Evolutionary conservation across 2,113 vertebrate species (phyloP).

Genomic region (Myrmophylax atrothorax): DNA sequence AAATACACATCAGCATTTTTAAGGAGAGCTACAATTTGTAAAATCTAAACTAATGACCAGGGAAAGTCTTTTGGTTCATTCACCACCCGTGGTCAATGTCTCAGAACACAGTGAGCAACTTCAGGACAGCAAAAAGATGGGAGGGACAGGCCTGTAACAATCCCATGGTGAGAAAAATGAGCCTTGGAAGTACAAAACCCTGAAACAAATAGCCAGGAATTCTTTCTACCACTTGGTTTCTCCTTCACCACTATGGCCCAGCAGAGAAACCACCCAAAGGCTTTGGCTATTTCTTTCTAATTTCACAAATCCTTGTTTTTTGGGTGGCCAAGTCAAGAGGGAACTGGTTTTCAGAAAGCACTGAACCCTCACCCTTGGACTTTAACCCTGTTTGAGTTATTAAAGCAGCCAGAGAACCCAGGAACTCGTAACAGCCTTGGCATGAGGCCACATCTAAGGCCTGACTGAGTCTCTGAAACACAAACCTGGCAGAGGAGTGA

Average conservation of each 20-base stretch:
- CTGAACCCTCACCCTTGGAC: background rate
- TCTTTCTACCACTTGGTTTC: background rate
- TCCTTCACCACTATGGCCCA: background rate
- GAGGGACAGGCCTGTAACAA: background rate
- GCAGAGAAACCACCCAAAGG: background rate
- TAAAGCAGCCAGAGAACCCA: background rate
- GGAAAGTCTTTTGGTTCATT: background rate
- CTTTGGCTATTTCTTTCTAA: background rate
- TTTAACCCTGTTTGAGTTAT: background rate
- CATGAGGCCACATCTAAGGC: background rate
- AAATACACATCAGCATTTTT: background rate
- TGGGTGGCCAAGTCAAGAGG: background rate
- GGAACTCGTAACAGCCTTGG: background rate
- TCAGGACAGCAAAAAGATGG: background rate
- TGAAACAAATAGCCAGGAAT: background rate
- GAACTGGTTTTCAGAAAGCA: background rate
- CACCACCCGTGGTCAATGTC: fast-evolving
- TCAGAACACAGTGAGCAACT: background rate
- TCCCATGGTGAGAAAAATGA: background rate
- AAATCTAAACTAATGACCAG: background rate
- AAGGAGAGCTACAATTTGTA: background rate
- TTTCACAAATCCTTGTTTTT: background rate
- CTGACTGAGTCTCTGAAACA: background rate
- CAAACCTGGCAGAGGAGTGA: background rate
- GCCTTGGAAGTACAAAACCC: background rate